Base-by-base conservation (phyloP, 2,797 vertebrate species). In the Botia almorhae region DNA sequence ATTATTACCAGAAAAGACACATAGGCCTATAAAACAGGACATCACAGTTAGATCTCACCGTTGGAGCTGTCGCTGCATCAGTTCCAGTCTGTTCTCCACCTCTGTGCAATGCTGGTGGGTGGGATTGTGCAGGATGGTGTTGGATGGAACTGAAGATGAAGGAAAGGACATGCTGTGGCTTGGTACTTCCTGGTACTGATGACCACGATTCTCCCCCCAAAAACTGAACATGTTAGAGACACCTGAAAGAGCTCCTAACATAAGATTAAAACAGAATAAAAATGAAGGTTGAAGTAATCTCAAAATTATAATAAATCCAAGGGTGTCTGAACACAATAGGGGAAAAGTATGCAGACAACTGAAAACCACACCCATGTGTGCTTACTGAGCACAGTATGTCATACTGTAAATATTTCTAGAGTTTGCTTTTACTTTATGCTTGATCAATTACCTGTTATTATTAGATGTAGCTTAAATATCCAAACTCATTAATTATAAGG, bases 141-240 rank as follows among this genome's bases (percentile, higher is more conserved):
- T 85, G 72, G 91, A 86, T 0, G 91, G 90, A 71, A 86, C 88
- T 58, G 91, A 89, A 16, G 92, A 74, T 4, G 93, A 80, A 0
- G 87, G 88, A 0, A 88, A 81, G 0, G 91, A 87, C 75, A 88
- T 84, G 2, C 89, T 89, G 82, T 92, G 92, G 16, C 88, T 91
- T 1, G 95, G 94, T n/a, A 95, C 89, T 87, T 96, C 94, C 89
- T 94, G 94, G 88, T 95, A 95, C 82, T 90, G 92, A 74, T 87
- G 87, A 5, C 85, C 92, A 8, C 85, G 89, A 80, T 87, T 90
- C 58, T 95, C 94, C 0, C 92, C 92, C 94, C 94, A 96, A 79
- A 96, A 95, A 53, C 91, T 95, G 83, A 96, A 96, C 90, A 96
- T 95, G 88, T 94, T 95, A 81, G 96, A 95, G 51, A 95, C 91